Percentiles rank a stretch among this genome's conserved stretches.
Conservation (phyloP, 2,113 vertebrate species). For the Oreochromis tanganicae region DNA sequence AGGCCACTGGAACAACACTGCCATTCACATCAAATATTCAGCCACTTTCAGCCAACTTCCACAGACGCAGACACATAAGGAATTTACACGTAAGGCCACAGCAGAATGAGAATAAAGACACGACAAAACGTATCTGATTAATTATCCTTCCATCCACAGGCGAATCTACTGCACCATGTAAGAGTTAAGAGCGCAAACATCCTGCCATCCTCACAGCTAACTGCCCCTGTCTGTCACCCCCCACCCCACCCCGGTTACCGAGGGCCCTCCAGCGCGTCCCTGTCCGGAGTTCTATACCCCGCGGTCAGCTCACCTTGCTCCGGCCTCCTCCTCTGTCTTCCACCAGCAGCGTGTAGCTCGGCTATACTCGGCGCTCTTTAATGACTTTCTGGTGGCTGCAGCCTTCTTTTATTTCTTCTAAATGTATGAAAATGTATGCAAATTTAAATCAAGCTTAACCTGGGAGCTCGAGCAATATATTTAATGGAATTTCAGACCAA, state of each 20-base stretch:
- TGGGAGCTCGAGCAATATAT: slow-evolving; percentile 92
- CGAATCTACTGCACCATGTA: neutral
- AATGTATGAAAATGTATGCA: slow-evolving; percentile 99
- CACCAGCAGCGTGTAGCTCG: slow-evolving; percentile 77
- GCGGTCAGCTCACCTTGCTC: slow-evolving; percentile 82
- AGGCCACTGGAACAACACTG: slow-evolving; percentile 10
- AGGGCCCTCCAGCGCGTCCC: slow-evolving; percentile 29
- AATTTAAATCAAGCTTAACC: slow-evolving; percentile 99
- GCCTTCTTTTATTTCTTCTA: slow-evolving; percentile 99
- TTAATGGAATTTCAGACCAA: slow-evolving; percentile 98
- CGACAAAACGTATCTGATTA: neutral
- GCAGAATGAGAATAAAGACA: neutral
- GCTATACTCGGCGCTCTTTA: slow-evolving; percentile 80
- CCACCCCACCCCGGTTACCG: neutral
- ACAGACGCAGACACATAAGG: neutral
- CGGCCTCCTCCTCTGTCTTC: slow-evolving; percentile 67
- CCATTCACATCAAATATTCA: slow-evolving; percentile 34
- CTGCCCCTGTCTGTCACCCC: neutral
- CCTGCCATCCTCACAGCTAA: neutral
- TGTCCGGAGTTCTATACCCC: slow-evolving; percentile 35
- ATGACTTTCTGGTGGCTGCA: slow-evolving; percentile 92
- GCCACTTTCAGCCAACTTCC: slow-evolving; percentile 3
- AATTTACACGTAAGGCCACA: neutral
- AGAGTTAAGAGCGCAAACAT: neutral
- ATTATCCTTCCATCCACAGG: neutral